Base-by-base conservation (phyloP, 1,140 invertebrate species). In the Heliconius congener region DNA sequence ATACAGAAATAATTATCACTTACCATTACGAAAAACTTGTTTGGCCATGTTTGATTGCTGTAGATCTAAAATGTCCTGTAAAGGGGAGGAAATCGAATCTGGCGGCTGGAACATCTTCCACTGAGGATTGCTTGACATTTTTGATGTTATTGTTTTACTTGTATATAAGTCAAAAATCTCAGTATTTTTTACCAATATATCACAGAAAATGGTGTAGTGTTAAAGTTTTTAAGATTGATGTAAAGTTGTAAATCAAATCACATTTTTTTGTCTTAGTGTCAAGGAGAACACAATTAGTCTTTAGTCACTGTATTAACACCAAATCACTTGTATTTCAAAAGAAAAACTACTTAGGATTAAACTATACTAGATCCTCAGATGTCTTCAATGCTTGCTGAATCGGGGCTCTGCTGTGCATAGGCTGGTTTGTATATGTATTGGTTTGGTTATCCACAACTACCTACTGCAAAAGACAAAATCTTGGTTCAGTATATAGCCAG, bases 101-200 rank as follows among this genome's bases (percentile, higher is more conserved):
- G 97, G 97, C 96, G 97, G 97, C 96, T 98, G 97, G 96, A 98
- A 97, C 92, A 96, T 96, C 96, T 97, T 98, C 97, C 97, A 98
- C 97, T 98, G 97, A 97, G 97, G 97, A 97, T 97, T 97, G 94
- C 96, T 97, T 92, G 97, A 97, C 97, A 97, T 97, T 94, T 95
- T 91, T 88, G 81, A 86, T 80, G 77, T 75, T 87, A 77, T 88
- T 77, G 42, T 86, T 81, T 87, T 87, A 83, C 77, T 90, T 92
- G 88, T 92, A 91, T 91, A 93, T 91, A 86, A 80, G 87, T 93
- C 85, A 81, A 93, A 93, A 93, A 92, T 87, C 83, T 88, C 89
- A 89, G 86, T 89, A 87, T 82, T 88, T 19, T 86, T 87, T 94
- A 86, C 93, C 71, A 72, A 72, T 72, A 72, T 72, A 72, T 72